Percentiles rank a stretch among this genome's conserved stretches.
Conservation (phyloP, 2,888 invertebrate genomes). For the Mesochorus sp. region DNA sequence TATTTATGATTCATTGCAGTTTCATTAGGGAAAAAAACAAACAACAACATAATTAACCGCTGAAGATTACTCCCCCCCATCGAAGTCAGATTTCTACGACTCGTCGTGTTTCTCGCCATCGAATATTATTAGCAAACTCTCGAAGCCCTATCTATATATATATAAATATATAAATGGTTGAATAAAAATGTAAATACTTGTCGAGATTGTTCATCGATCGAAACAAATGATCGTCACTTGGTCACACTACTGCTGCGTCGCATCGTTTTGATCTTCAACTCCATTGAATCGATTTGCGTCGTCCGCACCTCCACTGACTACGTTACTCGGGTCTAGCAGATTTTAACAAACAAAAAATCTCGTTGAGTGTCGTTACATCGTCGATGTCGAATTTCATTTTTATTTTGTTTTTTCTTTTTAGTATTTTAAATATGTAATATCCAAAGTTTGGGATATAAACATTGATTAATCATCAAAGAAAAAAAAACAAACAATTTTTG, state of each 20-base stretch:
- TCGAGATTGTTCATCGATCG: neutral
- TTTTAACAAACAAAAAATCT: neutral
- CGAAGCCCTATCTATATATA: too few species aligned
- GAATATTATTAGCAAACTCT: too few species aligned
- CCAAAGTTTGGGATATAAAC: too few species aligned
- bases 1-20: neutral
- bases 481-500: neutral
- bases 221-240: neutral
- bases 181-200: neutral
- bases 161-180: too few species aligned
- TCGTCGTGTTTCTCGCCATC: too few species aligned
- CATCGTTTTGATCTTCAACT: constrained; percentile 2
- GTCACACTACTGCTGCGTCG: neutral
- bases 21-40: neutral
- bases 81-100: too few species aligned
- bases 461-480: neutral
- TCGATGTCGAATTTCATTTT: neutral
- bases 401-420: too few species aligned
- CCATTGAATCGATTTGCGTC: constrained; percentile 23
- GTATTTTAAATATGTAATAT: too few species aligned
- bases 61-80: too few species aligned
- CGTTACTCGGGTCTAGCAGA: constrained; percentile 2
- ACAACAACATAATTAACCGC: neutral
- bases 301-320: constrained; percentile 21
- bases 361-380: neutral